Percentiles rank a stretch among this genome's conserved stretches.
These are phyloP conservation scores for Callospermophilus lateralis DNA, from an alignment of 2,113 vertebrate genomes.

Conservation along the genomic window DNA sequence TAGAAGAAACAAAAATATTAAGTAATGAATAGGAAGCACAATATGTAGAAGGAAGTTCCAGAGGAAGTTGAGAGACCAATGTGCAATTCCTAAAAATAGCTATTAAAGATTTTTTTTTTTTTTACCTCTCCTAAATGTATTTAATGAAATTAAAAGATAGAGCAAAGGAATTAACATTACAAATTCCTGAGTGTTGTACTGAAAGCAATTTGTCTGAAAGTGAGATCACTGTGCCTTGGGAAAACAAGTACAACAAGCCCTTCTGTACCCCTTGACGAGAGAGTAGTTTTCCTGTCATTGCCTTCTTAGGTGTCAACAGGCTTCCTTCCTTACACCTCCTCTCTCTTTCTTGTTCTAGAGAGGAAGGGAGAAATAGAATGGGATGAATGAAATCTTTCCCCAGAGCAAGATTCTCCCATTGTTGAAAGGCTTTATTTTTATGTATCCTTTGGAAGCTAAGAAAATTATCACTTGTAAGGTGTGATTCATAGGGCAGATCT, in stretches of 20 bases:
- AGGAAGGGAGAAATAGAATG: neutral
- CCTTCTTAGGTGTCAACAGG: neutral
- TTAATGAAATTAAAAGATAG: constrained; percentile 44
- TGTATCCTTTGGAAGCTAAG: constrained; percentile 37
- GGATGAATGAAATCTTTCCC: neutral
- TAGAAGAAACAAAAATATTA: constrained; percentile 54
- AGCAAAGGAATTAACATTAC: neutral
- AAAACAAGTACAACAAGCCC: neutral
- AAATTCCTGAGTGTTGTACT: neutral
- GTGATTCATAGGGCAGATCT: neutral
- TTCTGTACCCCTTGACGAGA: neutral
- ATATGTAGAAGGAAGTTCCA: neutral
- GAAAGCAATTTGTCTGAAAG: neutral
- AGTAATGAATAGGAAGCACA: neutral
- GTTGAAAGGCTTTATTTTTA: neutral
- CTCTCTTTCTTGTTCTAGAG: neutral
- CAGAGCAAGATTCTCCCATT: neutral
- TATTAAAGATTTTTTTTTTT: neutral
- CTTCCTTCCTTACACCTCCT: neutral
- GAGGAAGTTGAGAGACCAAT: neutral
- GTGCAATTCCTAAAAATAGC: neutral
- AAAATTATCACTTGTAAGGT: constrained; percentile 27
- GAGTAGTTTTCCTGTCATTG: neutral
- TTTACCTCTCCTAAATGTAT: neutral
- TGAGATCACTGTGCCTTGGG: neutral